Conservation (phyloP, 92 coral and sea anemone genomes). For the Scolanthus callimorphus region DNA sequence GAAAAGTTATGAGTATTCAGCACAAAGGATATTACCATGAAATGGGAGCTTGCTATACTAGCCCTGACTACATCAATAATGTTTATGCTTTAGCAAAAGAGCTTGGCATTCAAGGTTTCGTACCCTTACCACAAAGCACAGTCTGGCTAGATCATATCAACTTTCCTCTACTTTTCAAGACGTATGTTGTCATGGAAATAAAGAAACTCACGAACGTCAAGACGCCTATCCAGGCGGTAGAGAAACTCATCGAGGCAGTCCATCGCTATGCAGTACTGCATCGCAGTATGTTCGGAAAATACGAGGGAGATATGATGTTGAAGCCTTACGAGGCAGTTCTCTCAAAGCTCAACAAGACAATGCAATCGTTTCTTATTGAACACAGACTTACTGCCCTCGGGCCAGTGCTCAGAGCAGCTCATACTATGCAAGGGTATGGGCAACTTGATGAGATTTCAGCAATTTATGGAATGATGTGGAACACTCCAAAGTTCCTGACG, state of each 20-base stretch:
- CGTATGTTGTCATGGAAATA: background rate
- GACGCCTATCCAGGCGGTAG: background rate
- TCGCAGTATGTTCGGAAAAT: slow-evolving; percentile 40
- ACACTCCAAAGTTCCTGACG: too few species aligned
- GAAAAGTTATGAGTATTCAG: slow-evolving; percentile 6
- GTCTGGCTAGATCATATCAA: background rate
- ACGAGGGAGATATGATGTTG: slow-evolving; percentile 27
- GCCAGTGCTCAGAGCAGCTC: too few species aligned
- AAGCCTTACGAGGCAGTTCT: slow-evolving; percentile 17
- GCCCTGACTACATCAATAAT: slow-evolving; percentile 1
- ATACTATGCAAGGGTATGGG: too few species aligned
- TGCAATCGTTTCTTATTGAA: slow-evolving; percentile 9
- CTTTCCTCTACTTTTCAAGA: background rate
- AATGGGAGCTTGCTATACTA: slow-evolving; percentile 14
- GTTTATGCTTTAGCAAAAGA: slow-evolving; percentile 6
- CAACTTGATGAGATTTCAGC: too few species aligned
- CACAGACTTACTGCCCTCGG: slow-evolving; percentile 9
- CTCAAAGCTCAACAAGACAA: slow-evolving; percentile 6
- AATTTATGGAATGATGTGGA: too few species aligned
- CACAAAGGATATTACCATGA: slow-evolving; percentile 6
- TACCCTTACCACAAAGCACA: background rate
- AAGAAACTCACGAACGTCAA: slow-evolving; percentile 10
- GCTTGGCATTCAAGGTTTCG: slow-evolving; percentile 1
- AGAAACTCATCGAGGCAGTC: slow-evolving; percentile 17
- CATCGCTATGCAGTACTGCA: slow-evolving; percentile 13